A percentile compares a stretch with the other conserved stretches of the same genome.
phyloP scores from a whole-genome alignment of 2,888 invertebrate species.

The Sinhomidia bicolor region DNA sequence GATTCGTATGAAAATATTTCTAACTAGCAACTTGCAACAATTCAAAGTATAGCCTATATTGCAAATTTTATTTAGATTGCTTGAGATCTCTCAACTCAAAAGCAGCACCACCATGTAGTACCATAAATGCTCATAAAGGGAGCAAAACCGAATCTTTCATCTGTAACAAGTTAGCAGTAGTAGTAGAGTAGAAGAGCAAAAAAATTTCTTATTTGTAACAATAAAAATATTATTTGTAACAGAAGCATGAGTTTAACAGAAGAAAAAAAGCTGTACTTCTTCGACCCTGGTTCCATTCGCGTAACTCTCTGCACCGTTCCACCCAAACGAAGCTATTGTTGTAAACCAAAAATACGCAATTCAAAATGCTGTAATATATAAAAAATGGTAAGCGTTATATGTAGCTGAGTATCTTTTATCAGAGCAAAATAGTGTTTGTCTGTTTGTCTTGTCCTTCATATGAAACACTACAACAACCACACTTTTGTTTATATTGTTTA shows the following conservation, averaged over 20 bases:
- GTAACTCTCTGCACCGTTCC: slow-evolving; percentile 16
- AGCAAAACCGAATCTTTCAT: slow-evolving; percentile 8
- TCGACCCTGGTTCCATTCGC: slow-evolving; percentile 14
- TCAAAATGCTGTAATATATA: too few species aligned
- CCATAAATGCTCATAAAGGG: neutral
- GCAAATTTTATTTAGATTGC: too few species aligned
- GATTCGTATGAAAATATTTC: too few species aligned
- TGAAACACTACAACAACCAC: too few species aligned
- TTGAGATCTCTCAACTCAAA: too few species aligned
- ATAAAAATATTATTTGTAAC: neutral
- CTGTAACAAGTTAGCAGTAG: slow-evolving; percentile 27
- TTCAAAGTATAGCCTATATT: too few species aligned
- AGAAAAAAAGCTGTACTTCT: neutral
- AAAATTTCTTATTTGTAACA: neutral
- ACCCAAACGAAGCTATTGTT: slow-evolving; percentile 9
- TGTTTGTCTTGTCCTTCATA: neutral
- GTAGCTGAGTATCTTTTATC: too few species aligned
- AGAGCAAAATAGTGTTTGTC: too few species aligned
- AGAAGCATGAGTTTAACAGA: neutral
- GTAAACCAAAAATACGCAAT: neutral
- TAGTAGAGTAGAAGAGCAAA: too few species aligned
- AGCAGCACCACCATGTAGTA: neutral
- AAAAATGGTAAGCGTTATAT: too few species aligned
- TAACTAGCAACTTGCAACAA: too few species aligned
- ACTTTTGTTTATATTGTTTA: too few species aligned